phyloP scores from a whole-genome alignment of 1,140 invertebrate species.

The Drosophila bocqueti region DNA sequence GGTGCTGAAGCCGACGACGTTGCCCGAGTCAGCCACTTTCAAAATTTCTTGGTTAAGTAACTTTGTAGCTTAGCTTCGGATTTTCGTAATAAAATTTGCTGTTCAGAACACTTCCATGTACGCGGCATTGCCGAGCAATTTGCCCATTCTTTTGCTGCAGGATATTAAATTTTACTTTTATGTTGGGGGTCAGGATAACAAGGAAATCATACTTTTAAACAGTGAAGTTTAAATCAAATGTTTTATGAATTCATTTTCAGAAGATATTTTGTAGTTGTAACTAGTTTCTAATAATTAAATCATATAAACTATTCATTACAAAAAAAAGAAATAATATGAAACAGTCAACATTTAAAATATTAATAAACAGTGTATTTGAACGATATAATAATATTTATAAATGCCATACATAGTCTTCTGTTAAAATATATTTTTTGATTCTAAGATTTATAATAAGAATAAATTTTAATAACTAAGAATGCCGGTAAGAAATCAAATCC shows the following conservation, averaged over 20 bases:
- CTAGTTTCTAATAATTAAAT: too few species aligned
- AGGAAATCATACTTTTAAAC: too few species aligned
- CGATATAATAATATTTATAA: too few species aligned
- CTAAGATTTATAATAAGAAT: neutral
- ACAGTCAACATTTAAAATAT: too few species aligned
- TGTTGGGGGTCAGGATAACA: too few species aligned
- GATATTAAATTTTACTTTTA: constrained; percentile 4
- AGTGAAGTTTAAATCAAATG: too few species aligned
- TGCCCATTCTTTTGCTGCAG: constrained; percentile 81
- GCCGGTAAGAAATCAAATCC: neutral
- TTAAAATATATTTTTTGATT: neutral
- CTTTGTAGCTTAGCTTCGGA: constrained; percentile 85
- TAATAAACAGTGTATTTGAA: too few species aligned
- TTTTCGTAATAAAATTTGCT: constrained; percentile 85
- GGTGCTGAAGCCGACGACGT: constrained; percentile 80
- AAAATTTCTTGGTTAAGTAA: constrained; percentile 85
- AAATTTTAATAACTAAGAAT: neutral
- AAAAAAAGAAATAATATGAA: too few species aligned
- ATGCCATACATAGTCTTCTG: too few species aligned
- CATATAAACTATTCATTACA: too few species aligned
- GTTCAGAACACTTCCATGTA: constrained; percentile 85
- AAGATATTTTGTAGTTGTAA: too few species aligned
- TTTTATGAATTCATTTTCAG: too few species aligned
- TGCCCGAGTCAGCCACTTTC: constrained; percentile 84
- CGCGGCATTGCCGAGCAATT: constrained; percentile 85